Evolutionary conservation across 2,113 vertebrate genomes (phyloP).

Genomic region (Myotis lucifugus): DNA sequence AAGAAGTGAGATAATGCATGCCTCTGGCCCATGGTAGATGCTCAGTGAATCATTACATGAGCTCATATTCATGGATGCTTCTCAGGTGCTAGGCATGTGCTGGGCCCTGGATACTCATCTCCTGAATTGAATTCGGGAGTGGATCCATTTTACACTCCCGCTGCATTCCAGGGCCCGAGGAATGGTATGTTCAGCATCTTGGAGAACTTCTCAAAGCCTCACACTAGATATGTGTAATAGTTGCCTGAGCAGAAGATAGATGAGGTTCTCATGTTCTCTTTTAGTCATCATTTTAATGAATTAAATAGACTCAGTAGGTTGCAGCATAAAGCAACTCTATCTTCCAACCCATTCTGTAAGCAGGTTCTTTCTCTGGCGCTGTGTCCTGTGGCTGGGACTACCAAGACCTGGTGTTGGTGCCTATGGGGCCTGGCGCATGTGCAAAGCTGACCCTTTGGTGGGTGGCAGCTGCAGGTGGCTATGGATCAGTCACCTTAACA

Average conservation of each 20-base stretch:
- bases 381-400: neutral
- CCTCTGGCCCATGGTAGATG: neutral
- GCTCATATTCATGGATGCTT: neutral
- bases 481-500: neutral
- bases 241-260: neutral
- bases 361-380: neutral
- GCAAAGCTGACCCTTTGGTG: neutral
- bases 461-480: neutral
- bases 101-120: neutral
- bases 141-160: rapidly evolving
- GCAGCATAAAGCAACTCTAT: neutral
- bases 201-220: neutral
- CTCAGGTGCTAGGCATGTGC: neutral
- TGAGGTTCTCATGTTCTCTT: neutral
- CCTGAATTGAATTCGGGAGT: neutral
- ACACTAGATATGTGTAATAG: neutral
- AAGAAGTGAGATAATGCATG: neutral
- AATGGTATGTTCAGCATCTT: neutral
- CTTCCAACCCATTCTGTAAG: neutral
- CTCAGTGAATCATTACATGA: neutral
- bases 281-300: neutral
- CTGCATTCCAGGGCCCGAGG: neutral
- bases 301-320: neutral
- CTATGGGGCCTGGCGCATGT: neutral
- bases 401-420: neutral